These are phyloP conservation scores for Psammodynastes pulverulentus DNA, from an alignment of 2,113 vertebrate genomes.

Conservation along the genomic window DNA sequence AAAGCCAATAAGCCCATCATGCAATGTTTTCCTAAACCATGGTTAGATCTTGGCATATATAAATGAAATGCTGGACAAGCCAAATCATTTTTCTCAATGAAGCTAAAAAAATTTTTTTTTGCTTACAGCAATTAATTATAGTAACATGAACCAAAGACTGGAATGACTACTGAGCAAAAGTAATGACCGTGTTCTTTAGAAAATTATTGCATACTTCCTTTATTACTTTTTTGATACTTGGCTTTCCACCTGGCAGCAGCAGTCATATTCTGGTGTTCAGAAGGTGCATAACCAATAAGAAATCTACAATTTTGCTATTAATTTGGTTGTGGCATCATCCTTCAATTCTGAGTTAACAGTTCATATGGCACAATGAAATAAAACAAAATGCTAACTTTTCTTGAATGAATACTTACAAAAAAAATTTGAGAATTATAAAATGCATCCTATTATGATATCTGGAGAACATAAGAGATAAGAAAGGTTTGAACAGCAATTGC, in stretches of 20 bases:
- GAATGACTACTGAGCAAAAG: background rate
- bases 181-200: background rate
- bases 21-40: background rate
- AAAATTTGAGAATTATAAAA: background rate
- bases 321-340: background rate
- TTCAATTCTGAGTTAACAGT: background rate
- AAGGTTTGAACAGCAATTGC: background rate
- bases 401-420: background rate
- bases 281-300: background rate
- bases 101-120: background rate
- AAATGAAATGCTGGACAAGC: background rate
- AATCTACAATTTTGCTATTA: background rate
- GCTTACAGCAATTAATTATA: background rate
- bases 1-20: no score
- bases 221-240: background rate
- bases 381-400: slow-evolving; percentile 3
- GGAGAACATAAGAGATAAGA: background rate
- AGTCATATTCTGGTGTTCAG: background rate
- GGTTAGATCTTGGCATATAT: background rate
- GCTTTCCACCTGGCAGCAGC: background rate
- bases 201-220: background rate
- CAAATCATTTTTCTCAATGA: background rate
- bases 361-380: background rate
- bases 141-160: background rate
- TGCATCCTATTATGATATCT: background rate